Base-by-base conservation (phyloP, 1,140 invertebrate genomes). In the Pomacea maculata region DNA sequence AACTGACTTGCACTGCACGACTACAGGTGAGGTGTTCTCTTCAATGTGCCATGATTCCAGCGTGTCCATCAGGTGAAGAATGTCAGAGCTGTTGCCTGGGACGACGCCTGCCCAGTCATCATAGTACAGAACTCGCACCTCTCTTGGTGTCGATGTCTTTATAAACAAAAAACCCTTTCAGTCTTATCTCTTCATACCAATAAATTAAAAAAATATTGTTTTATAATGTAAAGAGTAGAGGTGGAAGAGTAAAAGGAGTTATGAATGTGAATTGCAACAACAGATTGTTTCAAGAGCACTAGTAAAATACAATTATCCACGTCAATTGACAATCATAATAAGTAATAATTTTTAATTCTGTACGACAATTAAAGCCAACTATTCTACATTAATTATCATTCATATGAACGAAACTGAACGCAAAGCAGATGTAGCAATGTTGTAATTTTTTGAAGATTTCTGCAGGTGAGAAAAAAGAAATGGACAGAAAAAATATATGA, bases 1-100 rank as follows among this genome's bases (percentile, higher is more conserved):
- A 61, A 61, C 57, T 17, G 57, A 61, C 57, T 17, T 61, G 57
- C 57, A 61, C 57, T 61, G 57, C 57, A 61, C 57, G 15, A 61
- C 57, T 61, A 61, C 57, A 11, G 57, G 57, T 17, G 57, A 61
- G 11, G 1, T 61, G 57, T 61, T 8, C 15, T 61, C 57, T 17
- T 61, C 57, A 61, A 61, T 9, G 8, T 61, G 57, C 57, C 57
- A 93, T 96, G 95, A 99, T 83, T 98, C 98, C 89, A 99, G 94
- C 89, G 99, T 99, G 92, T 99, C 99, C 92, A 98, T 97, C 89
- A 98, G 99, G 89, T 98, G 93, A 92, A 99, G 99, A 90, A 99
- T 99, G 75, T 95, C 94, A 80, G 96, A 94, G 92, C 99, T 99
- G 91, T 98, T 97, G 17, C 94, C 93, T 89, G 95, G 95, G 80